These are phyloP conservation scores for Mus minutoides DNA, from an alignment of 2,797 vertebrate genomes.

Conservation along the genomic window DNA sequence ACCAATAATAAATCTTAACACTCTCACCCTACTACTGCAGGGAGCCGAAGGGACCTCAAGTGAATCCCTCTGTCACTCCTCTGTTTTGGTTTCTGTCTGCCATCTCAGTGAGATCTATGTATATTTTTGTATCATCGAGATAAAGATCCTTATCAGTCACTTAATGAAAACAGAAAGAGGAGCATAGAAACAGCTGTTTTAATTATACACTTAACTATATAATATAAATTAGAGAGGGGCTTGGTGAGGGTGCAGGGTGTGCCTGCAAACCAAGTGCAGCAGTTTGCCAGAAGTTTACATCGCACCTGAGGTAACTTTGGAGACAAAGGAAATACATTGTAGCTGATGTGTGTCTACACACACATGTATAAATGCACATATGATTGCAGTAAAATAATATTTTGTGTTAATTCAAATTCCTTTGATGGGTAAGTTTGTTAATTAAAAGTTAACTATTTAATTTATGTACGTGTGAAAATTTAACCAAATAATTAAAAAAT, in stretches of 20 bases:
- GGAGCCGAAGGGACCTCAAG: not conserved
- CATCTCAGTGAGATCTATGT: not conserved
- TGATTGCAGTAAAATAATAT: conserved; percentile 72
- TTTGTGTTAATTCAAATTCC: conserved; percentile 83
- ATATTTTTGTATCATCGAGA: conserved; percentile 28
- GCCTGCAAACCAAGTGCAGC: conserved; percentile 59
- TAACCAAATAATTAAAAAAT: not conserved
- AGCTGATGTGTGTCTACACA: not conserved
- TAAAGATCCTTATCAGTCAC: conserved; percentile 57
- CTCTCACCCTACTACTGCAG: not conserved
- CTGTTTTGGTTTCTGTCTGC: conserved; percentile 44
- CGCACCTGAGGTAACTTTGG: conserved; percentile 69
- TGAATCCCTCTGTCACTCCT: not conserved
- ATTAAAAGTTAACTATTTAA: conserved; percentile 80
- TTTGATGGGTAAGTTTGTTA: conserved; percentile 76
- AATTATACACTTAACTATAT: conserved; percentile 66
- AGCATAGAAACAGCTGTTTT: not conserved
- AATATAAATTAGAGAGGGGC: conserved; percentile 38
- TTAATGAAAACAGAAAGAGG: conserved; percentile 54
- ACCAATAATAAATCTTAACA: not conserved
- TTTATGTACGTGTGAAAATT: not conserved
- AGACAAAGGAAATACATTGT: conserved; percentile 66
- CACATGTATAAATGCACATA: not conserved
- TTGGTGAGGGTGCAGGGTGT: not conserved
- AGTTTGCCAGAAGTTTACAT: conserved; percentile 73